Base-by-base conservation (phyloP, 2,113 vertebrate genomes). In the Pseudopipra pipra region DNA sequence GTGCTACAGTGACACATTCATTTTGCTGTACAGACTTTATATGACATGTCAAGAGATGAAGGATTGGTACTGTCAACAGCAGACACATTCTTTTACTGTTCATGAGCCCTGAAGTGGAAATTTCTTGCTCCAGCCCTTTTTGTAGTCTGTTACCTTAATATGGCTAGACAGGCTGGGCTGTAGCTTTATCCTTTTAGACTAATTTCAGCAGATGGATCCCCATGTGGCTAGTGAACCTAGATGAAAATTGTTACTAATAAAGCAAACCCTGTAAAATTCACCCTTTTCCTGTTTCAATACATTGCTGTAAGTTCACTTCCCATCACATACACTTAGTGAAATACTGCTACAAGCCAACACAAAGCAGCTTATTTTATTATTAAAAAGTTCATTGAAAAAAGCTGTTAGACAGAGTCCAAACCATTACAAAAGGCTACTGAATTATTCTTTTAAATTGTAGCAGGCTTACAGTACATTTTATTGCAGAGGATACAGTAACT, bases 171-270 rank as follows among this genome's bases (percentile, higher is more conserved):
- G 61, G 22, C 39, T 56, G n/a, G 15, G 35, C 51, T 80, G 35
- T 44, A 73, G 28, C 33, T 89, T 85, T 92, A 74, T 19, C 47
- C 17, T 74, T 71, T 2, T 6, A 84, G 83, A 63, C 52, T 75
- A 67, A 90, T 83, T 91, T 95, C 73, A 89, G 33, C 68, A 87
- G 52, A 87, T 51, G 58, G 58, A 86, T 87, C 44, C 77, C 54
- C 84, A 68, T 66, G 70, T 46, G 83, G 47, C 65, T 18, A 37
- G 65, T 75, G 72, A 87, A 85, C 27, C 47, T 75, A 84, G 52
- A 87, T 52, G 65, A 90, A 95, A 85, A 92, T 71, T 78, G 44
- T 67, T 75, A 44, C 41, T 81, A 94, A 87, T 72, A 91, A 88
- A 92, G 22, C 8, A 95, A 87, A 81, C 20, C 27, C 35, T 78